phyloP scores from a whole-genome alignment of 2,113 vertebrate genomes.

The Eulacestoma nigropectus region DNA sequence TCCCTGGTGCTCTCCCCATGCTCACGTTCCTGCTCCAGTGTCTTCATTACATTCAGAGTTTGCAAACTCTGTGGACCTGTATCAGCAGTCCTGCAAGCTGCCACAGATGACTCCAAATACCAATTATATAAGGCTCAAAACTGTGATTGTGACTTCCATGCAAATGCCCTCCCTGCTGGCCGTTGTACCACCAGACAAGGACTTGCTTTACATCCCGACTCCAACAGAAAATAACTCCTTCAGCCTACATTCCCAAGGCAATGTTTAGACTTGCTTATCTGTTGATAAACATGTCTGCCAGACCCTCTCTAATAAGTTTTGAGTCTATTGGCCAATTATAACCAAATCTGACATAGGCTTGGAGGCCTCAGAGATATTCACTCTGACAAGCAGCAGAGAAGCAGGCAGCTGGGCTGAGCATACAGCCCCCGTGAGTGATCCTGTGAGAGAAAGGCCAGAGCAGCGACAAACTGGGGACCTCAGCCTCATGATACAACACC shows the following conservation, averaged over 20 bases:
- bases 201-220: not conserved
- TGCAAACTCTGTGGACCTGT: not conserved
- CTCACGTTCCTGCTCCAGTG: not conserved
- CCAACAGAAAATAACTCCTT: not conserved
- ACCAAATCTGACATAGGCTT: not conserved
- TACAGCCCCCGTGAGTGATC: fast-evolving
- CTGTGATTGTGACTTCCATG: not conserved
- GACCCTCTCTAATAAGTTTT: not conserved
- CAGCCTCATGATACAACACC: fast-evolving
- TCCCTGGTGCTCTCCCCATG: not conserved
- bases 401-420: not conserved
- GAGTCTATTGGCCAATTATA: conserved; percentile 23
- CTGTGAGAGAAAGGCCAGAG: not conserved
- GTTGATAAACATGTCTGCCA: not conserved
- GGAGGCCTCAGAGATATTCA: not conserved
- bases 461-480: not conserved
- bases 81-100: not conserved
- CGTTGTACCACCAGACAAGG: not conserved
- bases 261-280: conserved; percentile 39
- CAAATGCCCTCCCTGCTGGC: not conserved
- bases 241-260: conserved; percentile 6
- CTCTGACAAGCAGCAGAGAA: not conserved
- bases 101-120: not conserved
- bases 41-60: not conserved
- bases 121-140: not conserved